These are phyloP conservation scores for Percina caprodes DNA, from an alignment of 2,113 vertebrate genomes.

Conservation along the genomic window DNA sequence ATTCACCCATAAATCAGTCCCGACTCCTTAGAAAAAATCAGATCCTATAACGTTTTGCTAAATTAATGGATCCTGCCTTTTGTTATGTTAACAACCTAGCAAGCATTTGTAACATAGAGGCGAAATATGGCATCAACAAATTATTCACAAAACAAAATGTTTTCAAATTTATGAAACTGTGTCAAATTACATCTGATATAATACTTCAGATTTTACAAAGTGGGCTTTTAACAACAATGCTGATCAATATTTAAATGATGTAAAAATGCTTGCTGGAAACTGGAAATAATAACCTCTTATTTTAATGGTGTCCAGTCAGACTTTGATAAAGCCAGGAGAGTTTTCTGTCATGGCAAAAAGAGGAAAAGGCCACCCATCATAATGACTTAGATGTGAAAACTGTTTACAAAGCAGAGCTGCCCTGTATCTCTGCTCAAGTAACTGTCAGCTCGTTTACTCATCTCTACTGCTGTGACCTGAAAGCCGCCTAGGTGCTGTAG, in stretches of 20 bases:
- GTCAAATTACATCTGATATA: not conserved
- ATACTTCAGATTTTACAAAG: not conserved
- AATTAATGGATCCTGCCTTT: not conserved
- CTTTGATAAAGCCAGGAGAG: no score
- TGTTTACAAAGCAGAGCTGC: conserved; percentile 53
- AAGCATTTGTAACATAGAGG: not conserved
- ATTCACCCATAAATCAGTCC: conserved; percentile 4
- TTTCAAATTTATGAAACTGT: not conserved
- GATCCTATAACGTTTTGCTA: not conserved
- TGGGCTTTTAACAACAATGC: not conserved
- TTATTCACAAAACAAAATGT: not conserved
- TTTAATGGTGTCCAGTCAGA: no score
- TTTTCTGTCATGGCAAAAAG: conserved; percentile 14
- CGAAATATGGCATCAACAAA: not conserved
- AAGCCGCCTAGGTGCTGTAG: conserved; percentile 60
- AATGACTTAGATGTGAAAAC: conserved; percentile 45
- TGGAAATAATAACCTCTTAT: conserved; percentile 5
- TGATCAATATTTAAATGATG: not conserved
- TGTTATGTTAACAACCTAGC: not conserved
- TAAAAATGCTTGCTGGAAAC: not conserved
- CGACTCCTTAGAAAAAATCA: not conserved
- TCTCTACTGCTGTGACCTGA: conserved; percentile 58
- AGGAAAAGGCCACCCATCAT: conserved; percentile 7
- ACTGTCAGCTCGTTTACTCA: conserved; percentile 63
- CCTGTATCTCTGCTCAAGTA: conserved; percentile 46